Conservation (phyloP, 1,140 invertebrate genomes). For the Bilobella aurantiaca region DNA sequence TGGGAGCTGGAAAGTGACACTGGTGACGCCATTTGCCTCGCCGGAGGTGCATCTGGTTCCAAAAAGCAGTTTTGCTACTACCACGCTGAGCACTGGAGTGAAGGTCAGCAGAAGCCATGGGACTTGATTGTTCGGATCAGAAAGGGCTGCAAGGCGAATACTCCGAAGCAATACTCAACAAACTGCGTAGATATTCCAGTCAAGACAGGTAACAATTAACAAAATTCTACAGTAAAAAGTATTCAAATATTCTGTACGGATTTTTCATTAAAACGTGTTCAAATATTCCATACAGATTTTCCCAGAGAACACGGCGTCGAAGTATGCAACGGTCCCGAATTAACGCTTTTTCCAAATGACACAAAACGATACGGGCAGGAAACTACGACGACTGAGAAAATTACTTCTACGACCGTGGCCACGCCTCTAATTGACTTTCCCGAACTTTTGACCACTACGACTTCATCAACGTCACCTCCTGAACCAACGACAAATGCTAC, state of each 20-base stretch:
- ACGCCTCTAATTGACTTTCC: no score
- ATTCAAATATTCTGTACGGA: neutral
- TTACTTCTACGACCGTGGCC: no score
- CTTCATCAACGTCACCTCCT: no score
- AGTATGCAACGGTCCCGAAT: neutral
- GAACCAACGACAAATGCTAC: no score
- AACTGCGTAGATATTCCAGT: neutral
- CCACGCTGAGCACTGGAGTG: neutral
- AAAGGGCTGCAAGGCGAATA: neutral
- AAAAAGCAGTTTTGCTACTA: constrained; percentile 3
- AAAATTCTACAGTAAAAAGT: no score
- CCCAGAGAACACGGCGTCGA: neutral
- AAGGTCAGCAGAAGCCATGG: neutral
- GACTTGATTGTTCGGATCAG: neutral
- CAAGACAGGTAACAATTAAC: neutral
- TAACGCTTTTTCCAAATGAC: neutral
- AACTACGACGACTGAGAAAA: neutral
- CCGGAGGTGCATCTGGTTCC: neutral
- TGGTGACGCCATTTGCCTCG: constrained; percentile 5
- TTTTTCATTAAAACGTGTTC: neutral
- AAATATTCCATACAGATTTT: neutral
- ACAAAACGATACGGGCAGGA: neutral
- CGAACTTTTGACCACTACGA: no score
- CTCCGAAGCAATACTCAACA: neutral
- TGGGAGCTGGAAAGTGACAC: constrained; percentile 11